Percentiles rank a stretch among this genome's conserved stretches.
These are phyloP conservation scores for Lipophrys pholis DNA, from an alignment of 2,113 vertebrate genomes.

Conservation along the genomic window DNA sequence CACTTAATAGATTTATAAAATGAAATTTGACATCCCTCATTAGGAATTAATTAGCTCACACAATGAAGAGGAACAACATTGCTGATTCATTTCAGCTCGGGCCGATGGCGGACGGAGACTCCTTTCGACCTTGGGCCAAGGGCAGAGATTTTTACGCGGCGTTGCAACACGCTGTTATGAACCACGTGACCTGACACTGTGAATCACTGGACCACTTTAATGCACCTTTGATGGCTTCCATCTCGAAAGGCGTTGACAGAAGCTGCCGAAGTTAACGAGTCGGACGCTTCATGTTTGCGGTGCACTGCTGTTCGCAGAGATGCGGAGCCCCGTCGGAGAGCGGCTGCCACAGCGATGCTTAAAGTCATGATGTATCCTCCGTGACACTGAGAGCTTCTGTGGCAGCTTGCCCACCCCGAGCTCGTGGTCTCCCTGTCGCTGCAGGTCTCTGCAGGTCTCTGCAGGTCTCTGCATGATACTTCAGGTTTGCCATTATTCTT, in stretches of 20 bases:
- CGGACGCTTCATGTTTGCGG: constrained; percentile 38
- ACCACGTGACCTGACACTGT: background rate
- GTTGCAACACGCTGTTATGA: constrained; percentile 18
- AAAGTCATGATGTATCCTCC: constrained; percentile 64
- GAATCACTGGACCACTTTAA: constrained; percentile 9
- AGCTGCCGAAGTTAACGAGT: constrained; percentile 44
- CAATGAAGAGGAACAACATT: constrained; percentile 52
- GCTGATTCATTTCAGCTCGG: constrained; percentile 56
- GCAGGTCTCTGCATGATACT: constrained; percentile 51
- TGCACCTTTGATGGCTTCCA: constrained; percentile 22
- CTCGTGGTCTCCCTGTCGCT: constrained; percentile 46
- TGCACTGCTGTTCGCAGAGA: constrained; percentile 17
- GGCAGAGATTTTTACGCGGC: constrained; percentile 22
- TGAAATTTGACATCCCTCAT: constrained; percentile 62
- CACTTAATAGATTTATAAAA: constrained; percentile 32
- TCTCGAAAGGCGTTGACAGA: constrained; percentile 16
- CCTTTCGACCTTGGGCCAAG: constrained; percentile 25
- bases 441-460: constrained; percentile 26
- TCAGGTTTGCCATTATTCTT: constrained; percentile 32
- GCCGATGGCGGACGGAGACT: constrained; percentile 21
- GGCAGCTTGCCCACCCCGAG: constrained; percentile 64
- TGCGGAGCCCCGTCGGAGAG: constrained; percentile 22
- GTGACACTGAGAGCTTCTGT: constrained; percentile 74
- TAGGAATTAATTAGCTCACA: constrained; percentile 65
- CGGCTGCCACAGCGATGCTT: constrained; percentile 31